Conservation (phyloP, 1,140 invertebrate genomes). For the Zophobas atratus region DNA sequence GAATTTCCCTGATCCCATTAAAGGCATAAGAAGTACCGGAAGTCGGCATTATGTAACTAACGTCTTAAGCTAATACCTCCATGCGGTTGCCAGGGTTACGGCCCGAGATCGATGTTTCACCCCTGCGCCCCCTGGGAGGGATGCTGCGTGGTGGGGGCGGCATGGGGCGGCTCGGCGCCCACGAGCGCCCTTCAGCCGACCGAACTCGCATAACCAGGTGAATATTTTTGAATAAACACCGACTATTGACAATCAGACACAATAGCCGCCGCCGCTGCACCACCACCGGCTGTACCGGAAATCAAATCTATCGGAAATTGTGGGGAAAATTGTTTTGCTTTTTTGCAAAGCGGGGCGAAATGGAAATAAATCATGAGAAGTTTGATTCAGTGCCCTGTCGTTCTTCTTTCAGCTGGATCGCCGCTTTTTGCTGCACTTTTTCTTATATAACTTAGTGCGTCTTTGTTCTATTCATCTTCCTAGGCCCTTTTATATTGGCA, state of each 20-base stretch:
- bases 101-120: constrained; percentile 57
- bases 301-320: constrained; percentile 27
- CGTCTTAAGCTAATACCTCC: constrained; percentile 58
- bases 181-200: constrained; percentile 42
- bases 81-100: constrained; percentile 57
- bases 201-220: constrained; percentile 37
- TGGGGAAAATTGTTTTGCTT: constrained; percentile 13
- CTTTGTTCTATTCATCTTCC: constrained; percentile 1
- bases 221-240: constrained; percentile 40
- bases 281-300: not conserved
- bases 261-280: constrained; percentile 4
- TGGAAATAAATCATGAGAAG: constrained; percentile 22
- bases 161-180: constrained; percentile 17
- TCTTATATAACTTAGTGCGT: not conserved
- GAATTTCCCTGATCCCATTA: constrained; percentile 48
- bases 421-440: not conserved
- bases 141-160: constrained; percentile 41
- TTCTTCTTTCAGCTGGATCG: not conserved
- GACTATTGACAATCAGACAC: constrained; percentile 29
- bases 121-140: constrained; percentile 46
- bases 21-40: constrained; percentile 51
- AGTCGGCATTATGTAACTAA: constrained; percentile 57
- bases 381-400: constrained; percentile 3
- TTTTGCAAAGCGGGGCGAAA: not conserved
- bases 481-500: not conserved